A percentile compares a stretch with the other conserved stretches of the same genome.
phyloP scores from a whole-genome alignment of 1,140 invertebrate genomes.

The Hesperophylax magnus region DNA sequence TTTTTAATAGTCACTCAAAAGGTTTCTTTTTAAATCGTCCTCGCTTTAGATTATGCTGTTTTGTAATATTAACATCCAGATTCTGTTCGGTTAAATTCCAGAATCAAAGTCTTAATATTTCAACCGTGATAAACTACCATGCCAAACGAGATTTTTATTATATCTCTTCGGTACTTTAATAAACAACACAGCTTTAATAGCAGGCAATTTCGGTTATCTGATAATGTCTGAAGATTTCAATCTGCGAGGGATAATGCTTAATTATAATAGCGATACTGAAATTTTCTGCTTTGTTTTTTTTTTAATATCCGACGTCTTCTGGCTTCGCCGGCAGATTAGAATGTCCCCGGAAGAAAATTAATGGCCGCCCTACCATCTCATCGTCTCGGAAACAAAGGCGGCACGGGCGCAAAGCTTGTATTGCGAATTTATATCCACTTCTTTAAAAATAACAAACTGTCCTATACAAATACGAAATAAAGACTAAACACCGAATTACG shows the following conservation, averaged over 20 bases:
- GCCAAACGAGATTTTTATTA: too few relatives aligned
- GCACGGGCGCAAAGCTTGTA: neutral
- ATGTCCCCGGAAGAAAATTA: slow-evolving; percentile 53
- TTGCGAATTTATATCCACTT: slow-evolving; percentile 25
- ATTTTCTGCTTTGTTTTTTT: slow-evolving; percentile 52
- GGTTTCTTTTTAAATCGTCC: too few relatives aligned
- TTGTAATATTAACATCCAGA: neutral
- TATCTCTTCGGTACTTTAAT: neutral
- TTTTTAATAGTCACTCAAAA: too few relatives aligned
- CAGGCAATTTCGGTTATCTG: slow-evolving; percentile 26
- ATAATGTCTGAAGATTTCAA: slow-evolving; percentile 39
- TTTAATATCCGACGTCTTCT: slow-evolving; percentile 52
- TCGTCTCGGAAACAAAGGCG: neutral
- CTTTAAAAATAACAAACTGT: slow-evolving; percentile 16
- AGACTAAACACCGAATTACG: too few relatives aligned
- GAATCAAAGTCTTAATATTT: too few relatives aligned
- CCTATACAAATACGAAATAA: neutral
- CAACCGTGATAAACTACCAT: too few relatives aligned
- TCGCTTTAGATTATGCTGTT: neutral
- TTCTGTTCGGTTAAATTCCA: too few relatives aligned
- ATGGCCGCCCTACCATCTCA: slow-evolving; percentile 23
- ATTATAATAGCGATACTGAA: slow-evolving; percentile 49
- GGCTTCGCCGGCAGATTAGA: slow-evolving; percentile 49
- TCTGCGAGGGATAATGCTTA: slow-evolving; percentile 44
- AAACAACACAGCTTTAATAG: slow-evolving; percentile 13